Evolutionary conservation across 1,140 invertebrate species (phyloP).

Genomic region (Melanaphis sacchari): DNA sequence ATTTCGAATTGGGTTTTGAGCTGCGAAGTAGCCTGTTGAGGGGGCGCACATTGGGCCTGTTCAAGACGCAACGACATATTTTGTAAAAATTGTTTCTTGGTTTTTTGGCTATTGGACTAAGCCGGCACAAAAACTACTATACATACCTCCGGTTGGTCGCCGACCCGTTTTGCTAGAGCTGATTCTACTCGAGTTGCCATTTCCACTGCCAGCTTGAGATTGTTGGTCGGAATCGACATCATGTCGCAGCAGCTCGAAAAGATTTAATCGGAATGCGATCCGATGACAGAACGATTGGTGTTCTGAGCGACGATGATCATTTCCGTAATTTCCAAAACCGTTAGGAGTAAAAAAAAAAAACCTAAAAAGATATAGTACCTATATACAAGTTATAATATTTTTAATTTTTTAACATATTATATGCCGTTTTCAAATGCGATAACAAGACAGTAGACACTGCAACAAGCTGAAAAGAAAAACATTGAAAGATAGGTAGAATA

Average conservation of each 20-base stretch:
- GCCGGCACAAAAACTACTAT: not conserved
- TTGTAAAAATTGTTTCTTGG: not conserved
- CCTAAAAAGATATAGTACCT: not conserved
- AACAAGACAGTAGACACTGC: constrained; percentile 27
- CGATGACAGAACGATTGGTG: not conserved
- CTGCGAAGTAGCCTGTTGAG: constrained; percentile 1
- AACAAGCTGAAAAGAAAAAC: not conserved
- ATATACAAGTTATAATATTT: not conserved
- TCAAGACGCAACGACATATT: not conserved
- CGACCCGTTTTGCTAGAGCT: constrained; percentile 43
- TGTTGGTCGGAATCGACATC: constrained; percentile 50
- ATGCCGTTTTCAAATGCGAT: not conserved
- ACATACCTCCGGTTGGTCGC: constrained; percentile 42
- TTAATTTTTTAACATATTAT: not conserved
- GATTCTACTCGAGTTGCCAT: constrained; percentile 49
- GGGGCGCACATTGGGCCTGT: not conserved
- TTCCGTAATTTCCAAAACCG: not conserved
- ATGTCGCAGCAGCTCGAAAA: not conserved
- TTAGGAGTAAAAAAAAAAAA: not conserved
- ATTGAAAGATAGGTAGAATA: not conserved
- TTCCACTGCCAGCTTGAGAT: constrained; percentile 40
- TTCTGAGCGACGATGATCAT: not conserved
- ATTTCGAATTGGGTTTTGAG: constrained; percentile 51
- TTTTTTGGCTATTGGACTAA: not conserved
- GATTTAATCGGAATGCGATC: not conserved